Evolutionary conservation across 92 coral and sea anemone species (phyloP), one percentile per base, ranked within the genome.

Genomic region (Virgularia gustaviana): DNA sequence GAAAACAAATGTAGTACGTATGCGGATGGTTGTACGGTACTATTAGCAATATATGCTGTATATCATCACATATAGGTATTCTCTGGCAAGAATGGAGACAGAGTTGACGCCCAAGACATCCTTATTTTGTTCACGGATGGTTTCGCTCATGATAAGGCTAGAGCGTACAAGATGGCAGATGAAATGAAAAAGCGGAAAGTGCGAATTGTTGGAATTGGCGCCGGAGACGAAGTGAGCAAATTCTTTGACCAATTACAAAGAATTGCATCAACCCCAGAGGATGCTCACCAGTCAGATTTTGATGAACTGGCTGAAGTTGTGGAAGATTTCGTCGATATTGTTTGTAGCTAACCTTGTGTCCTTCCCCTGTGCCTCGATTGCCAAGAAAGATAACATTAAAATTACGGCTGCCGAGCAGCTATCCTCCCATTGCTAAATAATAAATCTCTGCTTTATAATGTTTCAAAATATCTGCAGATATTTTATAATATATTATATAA

Each of bases 101-200:
- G 75, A 2, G 60, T 7, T 2, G 47, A 34, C 38, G 61, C 51
- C 16, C 75, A 59, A 6, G 51, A 68, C 36, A 68, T 68, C 9
- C 36, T 68, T n/a, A 68, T 68, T 49, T 2, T 68, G 15, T 68
- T 68, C 61, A 68, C 75, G 30, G 75, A 68, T 34, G 75, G 75
- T 35, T 23, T 22, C 19, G 75, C 75, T 0, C 75, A 68, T 61
- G 61, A 51, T 34, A 49, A 49, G 43, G 11, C 15, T 0, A 27
- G 32, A 2, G 75, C 75, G 12, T 49, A 68, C 60, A 32, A 19
- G 2, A 27, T 47, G 15, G 75, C 75, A 5, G 36, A 16, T 10
- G 61, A 49, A 16, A 45, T 68, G 7, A 68, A 68, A 22, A 30
- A 18, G 22, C 32, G 36, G 37, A 47, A 47, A 6, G 51, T 61